Evolutionary conservation across 2,888 invertebrate genomes (phyloP).

Genomic region (Seira sanloemensis): DNA sequence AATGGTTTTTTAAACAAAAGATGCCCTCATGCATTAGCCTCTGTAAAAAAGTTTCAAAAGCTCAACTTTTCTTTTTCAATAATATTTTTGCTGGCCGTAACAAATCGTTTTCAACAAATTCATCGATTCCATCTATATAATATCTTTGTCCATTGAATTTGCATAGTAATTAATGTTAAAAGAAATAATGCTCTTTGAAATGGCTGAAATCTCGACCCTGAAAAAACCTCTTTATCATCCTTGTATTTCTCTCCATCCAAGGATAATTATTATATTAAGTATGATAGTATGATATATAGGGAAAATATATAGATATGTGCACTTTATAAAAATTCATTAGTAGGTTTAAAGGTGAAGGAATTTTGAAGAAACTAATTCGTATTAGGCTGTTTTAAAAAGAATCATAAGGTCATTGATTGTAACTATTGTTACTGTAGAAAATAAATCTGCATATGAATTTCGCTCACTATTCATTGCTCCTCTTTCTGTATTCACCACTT

Average conservation of each 20-base stretch:
- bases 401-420: constrained; percentile 67
- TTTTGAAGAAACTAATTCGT: constrained; percentile 55
- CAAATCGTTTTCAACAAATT: too few relatives aligned
- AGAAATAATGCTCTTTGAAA: too few relatives aligned
- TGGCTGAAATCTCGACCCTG: too few relatives aligned
- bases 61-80: not conserved
- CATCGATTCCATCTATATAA: not conserved
- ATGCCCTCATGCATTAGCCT: not conserved
- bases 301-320: not conserved
- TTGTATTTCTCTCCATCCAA: too few relatives aligned
- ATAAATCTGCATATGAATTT: constrained; percentile 56
- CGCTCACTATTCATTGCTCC: not conserved
- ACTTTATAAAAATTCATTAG: constrained; percentile 41
- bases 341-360: constrained; percentile 63
- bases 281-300: too few relatives aligned
- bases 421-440: constrained; percentile 60
- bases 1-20: not conserved
- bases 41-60: too few relatives aligned
- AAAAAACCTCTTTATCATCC: too few relatives aligned
- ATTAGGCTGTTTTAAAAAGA: constrained; percentile 43
- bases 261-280: too few relatives aligned
- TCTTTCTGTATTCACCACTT: not conserved
- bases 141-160: not conserved
- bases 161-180: not conserved
- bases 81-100: not conserved